Conservation (phyloP, 2,797 vertebrate genomes). For the Lerista edwardsae region DNA sequence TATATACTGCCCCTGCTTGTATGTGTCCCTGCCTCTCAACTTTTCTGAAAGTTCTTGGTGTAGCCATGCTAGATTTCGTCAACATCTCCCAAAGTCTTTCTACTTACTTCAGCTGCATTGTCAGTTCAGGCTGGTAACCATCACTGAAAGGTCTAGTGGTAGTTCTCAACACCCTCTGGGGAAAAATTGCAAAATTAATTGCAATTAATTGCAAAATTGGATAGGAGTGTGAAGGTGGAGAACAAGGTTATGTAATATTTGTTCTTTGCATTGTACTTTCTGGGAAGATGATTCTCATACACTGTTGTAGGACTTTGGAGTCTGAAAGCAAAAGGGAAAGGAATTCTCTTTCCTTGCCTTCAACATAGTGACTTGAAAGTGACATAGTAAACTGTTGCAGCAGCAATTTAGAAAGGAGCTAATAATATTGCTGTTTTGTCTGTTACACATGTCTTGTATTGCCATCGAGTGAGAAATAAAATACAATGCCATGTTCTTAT, state of each 20-base stretch:
- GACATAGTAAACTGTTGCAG: background rate
- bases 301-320: background rate
- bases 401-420: background rate
- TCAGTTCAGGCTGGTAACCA: background rate
- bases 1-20: too few species aligned
- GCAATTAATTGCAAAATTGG: background rate
- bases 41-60: too few species aligned
- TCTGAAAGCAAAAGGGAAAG: background rate
- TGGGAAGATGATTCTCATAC: background rate
- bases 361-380: background rate
- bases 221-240: background rate
- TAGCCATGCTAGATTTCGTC: too few species aligned
- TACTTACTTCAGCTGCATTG: background rate
- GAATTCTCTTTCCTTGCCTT: background rate
- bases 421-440: slow-evolving; percentile 11
- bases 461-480: background rate
- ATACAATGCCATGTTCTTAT: background rate
- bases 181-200: too few species aligned
- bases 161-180: background rate
- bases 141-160: background rate
- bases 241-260: background rate
- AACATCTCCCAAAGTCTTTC: too few species aligned
- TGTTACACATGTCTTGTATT: background rate
- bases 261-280: background rate
- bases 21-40: too few species aligned